Conservation (phyloP, 2,888 invertebrate genomes). For the Aphodius granarius region DNA sequence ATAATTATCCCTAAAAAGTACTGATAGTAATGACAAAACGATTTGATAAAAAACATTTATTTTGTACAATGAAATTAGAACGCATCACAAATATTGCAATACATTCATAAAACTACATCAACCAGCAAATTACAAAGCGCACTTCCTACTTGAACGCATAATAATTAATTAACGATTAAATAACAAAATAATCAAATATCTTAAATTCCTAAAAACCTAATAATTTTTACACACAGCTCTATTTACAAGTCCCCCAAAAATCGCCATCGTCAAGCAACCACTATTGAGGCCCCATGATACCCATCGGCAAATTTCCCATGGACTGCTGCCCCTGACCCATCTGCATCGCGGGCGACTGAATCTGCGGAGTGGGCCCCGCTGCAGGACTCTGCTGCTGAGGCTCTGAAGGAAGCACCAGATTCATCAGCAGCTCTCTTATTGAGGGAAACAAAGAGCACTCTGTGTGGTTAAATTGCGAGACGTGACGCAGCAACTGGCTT, state of each 20-base stretch:
- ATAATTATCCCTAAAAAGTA: no score
- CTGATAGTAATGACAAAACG: no score
- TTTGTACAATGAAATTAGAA: not conserved
- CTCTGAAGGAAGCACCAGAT: conserved; percentile 80
- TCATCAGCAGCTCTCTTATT: conserved; percentile 83
- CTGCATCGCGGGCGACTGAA: conserved; percentile 61
- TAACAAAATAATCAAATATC: not conserved
- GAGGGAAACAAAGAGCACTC: conserved; percentile 93
- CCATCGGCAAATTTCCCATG: conserved; percentile 52
- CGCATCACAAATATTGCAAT: not conserved
- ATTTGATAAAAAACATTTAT: not conserved
- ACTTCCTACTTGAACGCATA: not conserved
- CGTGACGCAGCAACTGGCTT: conserved; percentile 67
- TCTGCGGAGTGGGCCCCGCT: conserved; percentile 54
- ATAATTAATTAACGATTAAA: conserved; percentile 7
- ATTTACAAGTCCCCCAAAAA: conserved; percentile 18
- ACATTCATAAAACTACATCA: not conserved
- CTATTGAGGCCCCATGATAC: conserved; percentile 51
- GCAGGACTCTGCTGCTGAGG: conserved; percentile 61
- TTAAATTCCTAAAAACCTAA: not conserved
- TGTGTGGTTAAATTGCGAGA: conserved; percentile 71
- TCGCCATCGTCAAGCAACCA: conserved; percentile 26
- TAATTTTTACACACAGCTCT: not conserved
- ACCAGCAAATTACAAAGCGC: not conserved
- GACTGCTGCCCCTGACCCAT: conserved; percentile 57